phyloP scores from a whole-genome alignment of 2,797 vertebrate species.

The Ctenosaura bakeri region DNA sequence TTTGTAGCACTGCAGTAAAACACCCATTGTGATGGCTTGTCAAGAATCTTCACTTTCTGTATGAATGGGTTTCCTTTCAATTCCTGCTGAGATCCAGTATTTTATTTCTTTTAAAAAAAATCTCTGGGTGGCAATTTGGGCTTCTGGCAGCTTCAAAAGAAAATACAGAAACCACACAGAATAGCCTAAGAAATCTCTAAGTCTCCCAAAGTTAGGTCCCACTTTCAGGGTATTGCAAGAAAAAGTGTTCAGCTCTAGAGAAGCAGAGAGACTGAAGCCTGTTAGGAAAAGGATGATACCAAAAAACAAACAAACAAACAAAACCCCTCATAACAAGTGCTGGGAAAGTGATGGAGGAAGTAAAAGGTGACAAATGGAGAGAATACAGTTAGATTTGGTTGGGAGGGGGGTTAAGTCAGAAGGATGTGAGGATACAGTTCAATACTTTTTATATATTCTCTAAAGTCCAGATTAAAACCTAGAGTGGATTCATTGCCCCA shows the following conservation, averaged over 20 bases:
- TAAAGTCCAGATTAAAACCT: no score
- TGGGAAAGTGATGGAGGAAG: neutral
- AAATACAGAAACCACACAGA: slow-evolving; percentile 8
- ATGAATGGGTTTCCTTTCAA: slow-evolving; percentile 33
- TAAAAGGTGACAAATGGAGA: neutral
- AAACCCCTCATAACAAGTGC: neutral
- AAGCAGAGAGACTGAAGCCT: neutral
- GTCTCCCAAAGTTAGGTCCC: neutral
- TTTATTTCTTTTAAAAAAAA: neutral
- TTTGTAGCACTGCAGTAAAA: slow-evolving; percentile 17
- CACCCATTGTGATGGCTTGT: neutral
- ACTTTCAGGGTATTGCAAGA: neutral
- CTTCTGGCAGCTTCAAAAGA: neutral
- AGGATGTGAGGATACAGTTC: neutral
- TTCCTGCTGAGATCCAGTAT: slow-evolving; percentile 11
- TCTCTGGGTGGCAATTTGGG: neutral
- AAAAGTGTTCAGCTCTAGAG: slow-evolving; percentile 18
- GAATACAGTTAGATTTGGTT: neutral
- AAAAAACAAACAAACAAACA: no score
- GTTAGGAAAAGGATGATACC: neutral
- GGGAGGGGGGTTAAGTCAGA: neutral
- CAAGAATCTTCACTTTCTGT: slow-evolving; percentile 8
- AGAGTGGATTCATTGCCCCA: no score
- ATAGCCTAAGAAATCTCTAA: neutral
- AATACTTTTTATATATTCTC: no score